Evolutionary conservation across 1,140 invertebrate species (phyloP).

Genomic region (Mercenaria mercenaria): DNA sequence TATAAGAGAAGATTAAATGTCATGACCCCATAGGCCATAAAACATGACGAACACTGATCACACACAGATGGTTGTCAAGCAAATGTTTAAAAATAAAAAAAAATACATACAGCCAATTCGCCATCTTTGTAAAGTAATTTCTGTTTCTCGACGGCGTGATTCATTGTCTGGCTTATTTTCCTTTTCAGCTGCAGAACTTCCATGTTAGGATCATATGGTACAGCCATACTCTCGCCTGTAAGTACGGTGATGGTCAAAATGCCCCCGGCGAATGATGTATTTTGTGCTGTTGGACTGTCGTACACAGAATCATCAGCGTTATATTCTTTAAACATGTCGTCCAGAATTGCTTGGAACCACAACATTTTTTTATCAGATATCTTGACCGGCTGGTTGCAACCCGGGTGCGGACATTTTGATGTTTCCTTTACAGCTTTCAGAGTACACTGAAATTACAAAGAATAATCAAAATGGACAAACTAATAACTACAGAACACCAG

Average conservation of each 20-base stretch:
- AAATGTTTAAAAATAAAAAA: too few relatives aligned
- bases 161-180: constrained; percentile 49
- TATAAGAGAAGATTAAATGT: too few relatives aligned
- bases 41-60: too few relatives aligned
- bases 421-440: constrained; percentile 49
- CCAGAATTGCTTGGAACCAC: constrained; percentile 64
- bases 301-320: neutral
- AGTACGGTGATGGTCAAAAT: constrained; percentile 64
- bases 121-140: constrained; percentile 65
- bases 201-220: constrained; percentile 62
- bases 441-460: constrained; percentile 67
- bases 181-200: constrained; percentile 58
- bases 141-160: constrained; percentile 64
- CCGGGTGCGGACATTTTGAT: constrained; percentile 65
- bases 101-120: constrained; percentile 69
- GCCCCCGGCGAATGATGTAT: neutral
- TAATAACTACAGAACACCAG: too few relatives aligned
- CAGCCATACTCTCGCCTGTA: constrained; percentile 61
- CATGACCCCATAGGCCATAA: too few relatives aligned
- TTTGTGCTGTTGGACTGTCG: constrained; percentile 9
- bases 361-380: constrained; percentile 1
- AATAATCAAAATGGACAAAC: too few relatives aligned
- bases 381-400: constrained; percentile 33
- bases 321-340: constrained; percentile 70
- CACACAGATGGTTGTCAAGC: too few relatives aligned